Evolutionary conservation across 2,113 vertebrate species (phyloP).

Genomic region (Nerophis ophidion): DNA sequence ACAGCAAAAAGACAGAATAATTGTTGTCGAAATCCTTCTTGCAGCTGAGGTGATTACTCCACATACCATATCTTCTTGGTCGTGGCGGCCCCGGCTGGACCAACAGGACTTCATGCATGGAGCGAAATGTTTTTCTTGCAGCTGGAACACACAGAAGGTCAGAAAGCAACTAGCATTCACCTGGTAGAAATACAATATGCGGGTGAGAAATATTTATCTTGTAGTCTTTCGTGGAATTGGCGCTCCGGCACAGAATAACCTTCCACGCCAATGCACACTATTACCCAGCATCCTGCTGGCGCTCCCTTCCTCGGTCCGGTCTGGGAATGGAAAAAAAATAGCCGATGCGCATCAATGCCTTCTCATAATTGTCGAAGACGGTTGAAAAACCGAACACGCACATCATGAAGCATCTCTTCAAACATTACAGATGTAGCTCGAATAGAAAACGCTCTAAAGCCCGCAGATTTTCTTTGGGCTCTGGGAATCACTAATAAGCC

Average conservation of each 20-base stretch:
- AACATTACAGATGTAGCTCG: too few species aligned
- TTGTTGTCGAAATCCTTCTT: constrained; percentile 7
- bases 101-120: background rate
- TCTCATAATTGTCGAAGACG: too few species aligned
- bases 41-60: constrained; percentile 17
- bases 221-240: constrained; percentile 39
- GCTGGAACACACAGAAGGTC: constrained; percentile 42
- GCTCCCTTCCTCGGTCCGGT: constrained; percentile 46
- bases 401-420: too few species aligned
- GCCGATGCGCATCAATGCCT: too few species aligned
- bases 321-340: too few species aligned
- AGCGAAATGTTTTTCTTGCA: constrained; percentile 18
- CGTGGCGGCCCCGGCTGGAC: constrained; percentile 16
- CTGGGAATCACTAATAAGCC: too few species aligned
- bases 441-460: too few species aligned
- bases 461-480: too few species aligned
- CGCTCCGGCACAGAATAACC: constrained; percentile 25
- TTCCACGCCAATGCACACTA: constrained; percentile 34
- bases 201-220: constrained; percentile 40
- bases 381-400: too few species aligned
- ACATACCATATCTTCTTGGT: constrained; percentile 26
- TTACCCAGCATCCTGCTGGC: constrained; percentile 28
- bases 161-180: constrained; percentile 25
- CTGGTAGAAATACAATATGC: constrained; percentile 11
- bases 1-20: constrained; percentile 4